Evolutionary conservation across 2,113 vertebrate genomes (phyloP).

Genomic region (Ctenomys sociabilis): DNA sequence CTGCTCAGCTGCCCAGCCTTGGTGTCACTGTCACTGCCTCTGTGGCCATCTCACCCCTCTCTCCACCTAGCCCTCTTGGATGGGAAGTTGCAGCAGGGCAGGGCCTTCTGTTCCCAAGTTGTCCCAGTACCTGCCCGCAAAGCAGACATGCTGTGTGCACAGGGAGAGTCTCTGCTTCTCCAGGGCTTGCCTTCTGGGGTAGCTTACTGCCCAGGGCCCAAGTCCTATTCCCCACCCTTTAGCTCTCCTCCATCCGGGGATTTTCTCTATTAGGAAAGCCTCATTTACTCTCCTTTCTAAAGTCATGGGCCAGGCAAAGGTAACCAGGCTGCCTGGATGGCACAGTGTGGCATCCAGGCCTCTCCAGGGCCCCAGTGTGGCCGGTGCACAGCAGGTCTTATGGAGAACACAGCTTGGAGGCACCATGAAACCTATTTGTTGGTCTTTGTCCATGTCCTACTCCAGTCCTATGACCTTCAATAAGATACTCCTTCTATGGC

Average conservation of each 20-base stretch:
- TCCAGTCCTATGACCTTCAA: not conserved
- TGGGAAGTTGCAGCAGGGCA: not conserved
- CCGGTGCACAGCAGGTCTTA: not conserved
- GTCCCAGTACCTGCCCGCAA: not conserved
- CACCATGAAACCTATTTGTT: not conserved
- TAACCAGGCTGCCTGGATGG: not conserved
- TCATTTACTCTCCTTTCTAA: not conserved
- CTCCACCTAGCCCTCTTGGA: not conserved
- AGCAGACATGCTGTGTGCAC: not conserved
- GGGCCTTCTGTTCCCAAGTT: not conserved
- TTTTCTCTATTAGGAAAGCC: not conserved
- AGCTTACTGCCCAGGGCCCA: not conserved
- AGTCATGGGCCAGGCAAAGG: not conserved
- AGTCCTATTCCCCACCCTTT: not conserved
- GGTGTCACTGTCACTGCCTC: not conserved
- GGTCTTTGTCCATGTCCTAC: not conserved
- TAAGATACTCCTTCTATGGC: not conserved
- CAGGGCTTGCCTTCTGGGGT: not conserved
- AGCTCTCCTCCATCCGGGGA: not conserved
- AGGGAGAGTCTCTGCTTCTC: not conserved
- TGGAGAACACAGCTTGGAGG: not conserved
- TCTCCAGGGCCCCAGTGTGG: not conserved
- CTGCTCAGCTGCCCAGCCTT: not conserved
- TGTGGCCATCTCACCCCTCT: not conserved
- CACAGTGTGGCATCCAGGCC: accelerated